Evolutionary conservation across 2,888 invertebrate genomes (phyloP), one percentile per base, ranked within the genome.

Genomic region (Chymomyza amoena): DNA sequence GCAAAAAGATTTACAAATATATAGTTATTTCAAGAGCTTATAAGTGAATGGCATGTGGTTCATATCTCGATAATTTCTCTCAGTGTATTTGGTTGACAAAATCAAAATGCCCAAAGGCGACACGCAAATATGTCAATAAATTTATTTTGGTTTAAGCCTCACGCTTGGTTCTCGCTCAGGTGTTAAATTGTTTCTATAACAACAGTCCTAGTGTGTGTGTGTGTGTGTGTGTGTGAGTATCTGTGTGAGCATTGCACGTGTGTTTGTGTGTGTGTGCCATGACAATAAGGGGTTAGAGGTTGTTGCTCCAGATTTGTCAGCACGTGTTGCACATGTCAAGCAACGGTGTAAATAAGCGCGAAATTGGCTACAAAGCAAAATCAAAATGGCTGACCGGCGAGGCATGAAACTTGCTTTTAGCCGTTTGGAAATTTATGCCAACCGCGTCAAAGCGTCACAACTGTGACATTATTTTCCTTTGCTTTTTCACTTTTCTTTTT

Each of bases 271-370:
- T 57, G 36, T 60, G 60, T 52, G 71, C 56, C 62, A 45, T 45
- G 39, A 45, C 39, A 45, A 45, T 45, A 82, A 72, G 75, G 83
- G 84, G 81, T 79, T 45, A 45, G 10, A 45, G 39, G 4, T 71
- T 62, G 16, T 36, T 69, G 72, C 62, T 25, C 62, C 77, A 71
- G 75, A 77, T 80, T 74, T 84, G 76, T 77, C 80, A 77, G 80
- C 84, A 84, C 86, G 82, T 85, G 85, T 81, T 85, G 86, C 81
- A 77, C 78, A 73, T 79, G 81, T 84, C 83, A 32, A 32, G 32
- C 32, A 82, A 69, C 72, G 78, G 83, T 77, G 86, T 84, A 83
- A 84, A 84, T 81, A 84, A 80, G 76, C 84, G 86, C 78, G 78
- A 84, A 84, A 84, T 82, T 81, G 84, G 69, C 81, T 74, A 68